A percentile compares a stretch with the other conserved stretches of the same genome.
Conservation (phyloP, 2,888 invertebrate genomes). For the Drosophila longiperda region DNA sequence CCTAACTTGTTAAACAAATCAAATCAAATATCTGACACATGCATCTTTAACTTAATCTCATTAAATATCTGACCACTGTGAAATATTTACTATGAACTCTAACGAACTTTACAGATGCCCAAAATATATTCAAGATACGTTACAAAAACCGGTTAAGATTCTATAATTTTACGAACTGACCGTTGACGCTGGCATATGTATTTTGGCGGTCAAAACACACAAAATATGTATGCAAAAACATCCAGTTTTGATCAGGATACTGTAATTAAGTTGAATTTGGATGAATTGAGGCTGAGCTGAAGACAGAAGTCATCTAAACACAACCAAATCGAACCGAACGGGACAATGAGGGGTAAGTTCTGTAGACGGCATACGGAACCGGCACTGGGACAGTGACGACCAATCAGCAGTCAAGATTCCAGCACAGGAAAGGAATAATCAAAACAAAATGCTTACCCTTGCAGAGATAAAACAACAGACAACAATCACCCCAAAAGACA, state of each 20-base stretch:
- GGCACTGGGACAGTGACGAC: constrained; percentile 59
- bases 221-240: constrained; percentile 40
- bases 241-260: constrained; percentile 56
- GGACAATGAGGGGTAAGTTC: constrained; percentile 14
- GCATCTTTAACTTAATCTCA: neutral
- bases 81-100: constrained; percentile 13
- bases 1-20: neutral
- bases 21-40: constrained; percentile 24
- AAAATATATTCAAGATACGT: constrained; percentile 28
- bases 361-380: constrained; percentile 5
- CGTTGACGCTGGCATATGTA: constrained; percentile 24
- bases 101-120: constrained; percentile 19
- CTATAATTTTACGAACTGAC: constrained; percentile 23
- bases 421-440: constrained; percentile 18
- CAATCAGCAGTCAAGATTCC: constrained; percentile 55
- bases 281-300: constrained; percentile 54
- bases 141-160: constrained; percentile 47
- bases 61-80: constrained; percentile 19
- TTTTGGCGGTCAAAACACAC: constrained; percentile 52
- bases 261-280: constrained; percentile 63
- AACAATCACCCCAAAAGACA: constrained; percentile 34
- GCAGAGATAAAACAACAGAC: constrained; percentile 16
- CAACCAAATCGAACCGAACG: neutral
- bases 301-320: constrained; percentile 66
- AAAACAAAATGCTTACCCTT: constrained; percentile 47